Percentiles rank a stretch among this genome's conserved stretches.
Evolutionary conservation across 2,113 vertebrate genomes (phyloP).

Genomic region (Megaceryle maxima): DNA sequence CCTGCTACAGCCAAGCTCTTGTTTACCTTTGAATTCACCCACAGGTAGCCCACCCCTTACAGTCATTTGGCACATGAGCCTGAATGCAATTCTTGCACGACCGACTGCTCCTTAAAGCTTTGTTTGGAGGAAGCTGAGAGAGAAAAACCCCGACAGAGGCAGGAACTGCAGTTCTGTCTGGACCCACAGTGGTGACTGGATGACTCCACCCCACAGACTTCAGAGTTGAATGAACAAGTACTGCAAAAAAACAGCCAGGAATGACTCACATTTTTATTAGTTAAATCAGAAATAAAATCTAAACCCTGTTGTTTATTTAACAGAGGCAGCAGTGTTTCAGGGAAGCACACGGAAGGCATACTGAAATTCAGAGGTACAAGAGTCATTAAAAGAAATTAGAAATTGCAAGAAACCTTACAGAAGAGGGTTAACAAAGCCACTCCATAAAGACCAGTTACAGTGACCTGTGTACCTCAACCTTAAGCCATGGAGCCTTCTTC

Average conservation of each 20-base stretch:
- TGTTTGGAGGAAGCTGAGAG: neutral
- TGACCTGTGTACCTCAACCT: neutral
- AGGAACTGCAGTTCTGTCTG: neutral
- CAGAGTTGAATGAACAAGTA: neutral
- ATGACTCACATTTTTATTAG: neutral
- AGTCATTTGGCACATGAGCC: neutral
- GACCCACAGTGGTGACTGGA: rapidly evolving
- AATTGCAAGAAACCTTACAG: neutral
- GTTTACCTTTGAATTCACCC: neutral
- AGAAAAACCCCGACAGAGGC: neutral
- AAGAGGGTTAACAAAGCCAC: neutral
- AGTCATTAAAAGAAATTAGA: neutral
- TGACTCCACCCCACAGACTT: neutral
- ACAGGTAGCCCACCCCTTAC: neutral
- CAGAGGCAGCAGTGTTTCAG: neutral
- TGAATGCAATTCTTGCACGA: neutral
- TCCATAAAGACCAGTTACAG: neutral
- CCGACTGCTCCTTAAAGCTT: neutral
- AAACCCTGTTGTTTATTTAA: neutral
- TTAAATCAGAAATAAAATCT: neutral
- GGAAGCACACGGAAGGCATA: neutral
- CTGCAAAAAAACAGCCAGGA: neutral
- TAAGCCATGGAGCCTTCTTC: neutral
- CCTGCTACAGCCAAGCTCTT: neutral
- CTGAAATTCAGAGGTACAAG: neutral